Evolutionary conservation across 2,797 vertebrate species (phyloP).

Genomic region (Crocidura indochinensis): DNA sequence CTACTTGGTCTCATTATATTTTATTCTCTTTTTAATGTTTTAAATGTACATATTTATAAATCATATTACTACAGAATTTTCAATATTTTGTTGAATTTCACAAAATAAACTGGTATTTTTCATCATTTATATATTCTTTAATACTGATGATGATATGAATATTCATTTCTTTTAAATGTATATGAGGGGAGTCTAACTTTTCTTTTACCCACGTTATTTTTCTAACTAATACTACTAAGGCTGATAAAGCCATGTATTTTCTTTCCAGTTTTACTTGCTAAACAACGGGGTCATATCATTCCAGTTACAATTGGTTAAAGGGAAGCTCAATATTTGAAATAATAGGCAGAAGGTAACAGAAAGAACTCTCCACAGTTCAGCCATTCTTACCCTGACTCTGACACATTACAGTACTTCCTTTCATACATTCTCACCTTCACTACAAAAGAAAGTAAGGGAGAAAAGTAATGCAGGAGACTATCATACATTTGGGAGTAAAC

Average conservation of each 20-base stretch:
- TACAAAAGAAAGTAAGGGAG: not conserved
- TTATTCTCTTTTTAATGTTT: not conserved
- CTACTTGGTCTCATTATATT: conserved; percentile 43
- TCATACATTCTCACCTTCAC: not conserved
- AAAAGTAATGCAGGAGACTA: no score
- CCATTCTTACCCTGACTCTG: not conserved
- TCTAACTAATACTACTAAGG: not conserved
- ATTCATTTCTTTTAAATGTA: conserved; percentile 10
- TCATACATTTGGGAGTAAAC: no score
- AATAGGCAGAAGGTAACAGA: not conserved
- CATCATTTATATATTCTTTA: conserved; percentile 41
- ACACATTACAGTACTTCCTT: not conserved
- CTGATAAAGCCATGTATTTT: not conserved
- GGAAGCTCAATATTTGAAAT: not conserved
- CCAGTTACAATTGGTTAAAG: not conserved
- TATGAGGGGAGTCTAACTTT: not conserved
- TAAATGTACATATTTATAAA: conserved; percentile 6
- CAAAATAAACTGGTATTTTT: conserved; percentile 15
- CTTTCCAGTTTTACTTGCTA: not conserved
- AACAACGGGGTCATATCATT: not conserved
- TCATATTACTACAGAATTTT: not conserved
- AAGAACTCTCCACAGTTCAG: not conserved
- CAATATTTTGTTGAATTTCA: conserved; percentile 6
- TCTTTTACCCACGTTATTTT: not conserved
- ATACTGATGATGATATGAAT: not conserved